These are phyloP conservation scores for Oreortyx pictus DNA, from an alignment of 2,797 vertebrate species.

Conservation along the genomic window DNA sequence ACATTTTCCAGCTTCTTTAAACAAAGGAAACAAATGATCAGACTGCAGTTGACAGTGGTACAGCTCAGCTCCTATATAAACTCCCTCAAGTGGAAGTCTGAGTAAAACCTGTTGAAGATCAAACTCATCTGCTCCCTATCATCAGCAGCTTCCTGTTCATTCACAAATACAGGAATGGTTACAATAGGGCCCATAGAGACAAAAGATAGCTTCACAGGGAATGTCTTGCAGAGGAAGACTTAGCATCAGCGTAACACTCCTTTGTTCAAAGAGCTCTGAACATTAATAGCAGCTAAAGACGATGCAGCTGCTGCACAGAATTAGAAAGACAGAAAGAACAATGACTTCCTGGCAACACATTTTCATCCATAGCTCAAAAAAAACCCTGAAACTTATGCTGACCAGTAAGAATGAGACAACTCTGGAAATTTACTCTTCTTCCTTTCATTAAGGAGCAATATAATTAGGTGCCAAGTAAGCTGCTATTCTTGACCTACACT, in stretches of 20 bases:
- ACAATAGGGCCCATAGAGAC: slow-evolving; percentile 57
- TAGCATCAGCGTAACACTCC: slow-evolving; percentile 52
- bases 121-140: slow-evolving; percentile 72
- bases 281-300: slow-evolving; percentile 64
- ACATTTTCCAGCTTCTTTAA: background rate
- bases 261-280: slow-evolving; percentile 65
- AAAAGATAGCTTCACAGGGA: slow-evolving; percentile 69
- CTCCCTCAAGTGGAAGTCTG: background rate
- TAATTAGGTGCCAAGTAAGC: background rate
- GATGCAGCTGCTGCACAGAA: slow-evolving; percentile 69
- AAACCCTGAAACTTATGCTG: background rate
- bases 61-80: background rate
- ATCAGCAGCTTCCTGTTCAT: slow-evolving; percentile 70
- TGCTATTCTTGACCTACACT: background rate
- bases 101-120: slow-evolving; percentile 57
- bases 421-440: background rate
- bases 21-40: background rate
- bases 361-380: slow-evolving; percentile 24
- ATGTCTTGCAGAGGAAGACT: slow-evolving; percentile 50
- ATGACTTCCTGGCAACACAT: slow-evolving; percentile 55
- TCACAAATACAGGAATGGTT: slow-evolving; percentile 60
- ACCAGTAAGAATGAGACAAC: slow-evolving; percentile 8
- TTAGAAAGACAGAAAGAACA: slow-evolving; percentile 67
- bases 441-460: background rate
- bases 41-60: background rate